These are phyloP conservation scores for Bradypodion ventrale DNA, from an alignment of 2,797 vertebrate species.

Conservation along the genomic window DNA sequence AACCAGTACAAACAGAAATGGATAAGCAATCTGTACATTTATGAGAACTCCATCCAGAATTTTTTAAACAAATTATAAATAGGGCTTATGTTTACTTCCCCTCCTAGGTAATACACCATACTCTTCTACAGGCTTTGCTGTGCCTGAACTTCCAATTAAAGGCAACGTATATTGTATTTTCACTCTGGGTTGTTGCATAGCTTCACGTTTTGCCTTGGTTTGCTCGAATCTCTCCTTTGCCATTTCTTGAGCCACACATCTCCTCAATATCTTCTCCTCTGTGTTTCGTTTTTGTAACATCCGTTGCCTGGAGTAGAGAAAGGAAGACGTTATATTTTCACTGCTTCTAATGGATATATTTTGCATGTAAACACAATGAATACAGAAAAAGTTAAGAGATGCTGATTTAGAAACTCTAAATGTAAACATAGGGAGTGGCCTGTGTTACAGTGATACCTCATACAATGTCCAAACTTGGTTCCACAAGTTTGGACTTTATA, in stretches of 20 bases:
- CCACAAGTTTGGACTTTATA: no score
- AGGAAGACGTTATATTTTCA: conserved; percentile 3
- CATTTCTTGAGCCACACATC: conserved; percentile 56
- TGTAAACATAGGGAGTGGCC: not conserved
- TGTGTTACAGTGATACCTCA: no score
- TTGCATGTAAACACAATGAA: not conserved
- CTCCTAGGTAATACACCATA: not conserved
- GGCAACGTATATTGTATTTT: conserved; percentile 22
- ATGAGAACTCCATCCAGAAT: no score
- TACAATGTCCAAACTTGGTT: no score
- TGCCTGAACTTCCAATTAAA: conserved; percentile 27
- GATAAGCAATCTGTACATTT: not conserved
- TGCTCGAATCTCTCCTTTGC: conserved; percentile 55
- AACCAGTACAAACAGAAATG: not conserved
- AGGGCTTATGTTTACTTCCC: not conserved
- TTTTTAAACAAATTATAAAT: not conserved
- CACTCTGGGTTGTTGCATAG: conserved; percentile 41
- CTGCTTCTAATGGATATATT: not conserved
- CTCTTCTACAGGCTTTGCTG: not conserved
- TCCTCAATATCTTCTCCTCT: conserved; percentile 56
- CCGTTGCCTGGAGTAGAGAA: conserved; percentile 47
- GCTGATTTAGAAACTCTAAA: not conserved
- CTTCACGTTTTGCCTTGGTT: conserved; percentile 48
- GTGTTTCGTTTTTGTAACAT: conserved; percentile 50
- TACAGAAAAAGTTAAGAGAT: not conserved